Base-by-base conservation (phyloP, 1,140 invertebrate species). In the Drosophila seguyi region DNA sequence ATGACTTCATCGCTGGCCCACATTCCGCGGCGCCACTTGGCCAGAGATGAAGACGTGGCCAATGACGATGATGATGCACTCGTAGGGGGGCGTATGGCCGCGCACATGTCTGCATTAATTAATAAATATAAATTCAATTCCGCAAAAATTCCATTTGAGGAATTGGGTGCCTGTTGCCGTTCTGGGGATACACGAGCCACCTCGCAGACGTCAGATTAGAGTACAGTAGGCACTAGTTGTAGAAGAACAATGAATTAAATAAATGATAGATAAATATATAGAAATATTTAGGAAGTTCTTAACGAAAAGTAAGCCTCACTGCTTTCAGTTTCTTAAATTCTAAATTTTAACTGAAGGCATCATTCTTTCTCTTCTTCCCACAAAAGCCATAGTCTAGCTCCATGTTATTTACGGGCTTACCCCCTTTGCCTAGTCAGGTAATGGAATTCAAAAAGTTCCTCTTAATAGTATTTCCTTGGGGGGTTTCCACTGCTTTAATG, bases 41-140 rank as follows among this genome's bases (percentile, higher is more conserved):
- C 38, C 29, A 45, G 22, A 45, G 16, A 18, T 29, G 25, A 36
- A 38, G 58, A 55, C 34, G 20, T 55, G 18, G 52, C 50, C 50
- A 22, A 53, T 20, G 18, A 16, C 13, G 29, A 66, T 47, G 66
- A 39, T 72, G 52, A 50, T 73, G 69, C 68, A 73, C 69, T 72
- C 38, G 52, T 20, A 6, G 41, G 50, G 25, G 27, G 42, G 68
- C 66, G 27, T 27, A 13, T 39, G 68, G 66, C 41, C 2, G 27
- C 66, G 66, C 69, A 73, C 69, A 73, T 73, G 67, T 45, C 53
- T 58, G 62, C 62, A 59, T 63, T 84, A 87, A 82, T 82, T 82
- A 82, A 86, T 79, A 72, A 86, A 81, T 81, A 73, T 67, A 48
- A 79, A 72, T 75, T 79, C 53, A 66, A 55, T 48, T 72, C 44